Evolutionary conservation across 1,140 invertebrate species (phyloP).

Genomic region (Lithobius niger): DNA sequence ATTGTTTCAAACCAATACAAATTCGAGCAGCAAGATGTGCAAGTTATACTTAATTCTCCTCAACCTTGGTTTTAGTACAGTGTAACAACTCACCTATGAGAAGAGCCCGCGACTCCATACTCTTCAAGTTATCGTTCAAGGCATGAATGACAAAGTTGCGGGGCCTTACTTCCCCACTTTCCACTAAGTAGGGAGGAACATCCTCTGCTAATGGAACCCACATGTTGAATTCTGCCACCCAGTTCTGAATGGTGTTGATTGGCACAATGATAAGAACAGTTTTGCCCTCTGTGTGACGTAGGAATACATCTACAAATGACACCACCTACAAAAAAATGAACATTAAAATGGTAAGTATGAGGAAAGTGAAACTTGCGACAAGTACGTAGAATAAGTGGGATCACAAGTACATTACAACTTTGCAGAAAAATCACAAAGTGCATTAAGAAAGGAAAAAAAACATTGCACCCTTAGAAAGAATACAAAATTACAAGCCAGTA

Average conservation of each 20-base stretch:
- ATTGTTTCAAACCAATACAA: no score
- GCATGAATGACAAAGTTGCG: constrained; percentile 77
- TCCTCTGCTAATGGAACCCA: constrained; percentile 57
- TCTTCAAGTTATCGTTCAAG: constrained; percentile 89
- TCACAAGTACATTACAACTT: no score
- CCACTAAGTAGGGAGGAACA: constrained; percentile 18
- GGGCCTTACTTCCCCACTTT: constrained; percentile 34
- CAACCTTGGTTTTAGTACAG: neutral
- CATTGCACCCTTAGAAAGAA: no score
- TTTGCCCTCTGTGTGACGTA: constrained; percentile 73
- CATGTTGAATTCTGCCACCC: constrained; percentile 94
- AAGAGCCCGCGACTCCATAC: constrained; percentile 63
- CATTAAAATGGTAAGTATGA: no score
- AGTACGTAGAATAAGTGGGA: no score
- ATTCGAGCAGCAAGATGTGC: no score
- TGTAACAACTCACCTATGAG: constrained; percentile 37
- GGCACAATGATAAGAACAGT: constrained; percentile 94
- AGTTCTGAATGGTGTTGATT: constrained; percentile 98
- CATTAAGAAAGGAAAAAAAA: constrained; percentile 2
- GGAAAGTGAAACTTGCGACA: no score
- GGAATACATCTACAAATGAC: constrained; percentile 90
- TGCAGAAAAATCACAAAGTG: no score
- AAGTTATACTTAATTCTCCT: no score
- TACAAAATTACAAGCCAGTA: no score
- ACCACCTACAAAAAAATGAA: constrained; percentile 45